Conservation (phyloP, 2,113 vertebrate species). For the Balaenoptera acutorostrata region DNA sequence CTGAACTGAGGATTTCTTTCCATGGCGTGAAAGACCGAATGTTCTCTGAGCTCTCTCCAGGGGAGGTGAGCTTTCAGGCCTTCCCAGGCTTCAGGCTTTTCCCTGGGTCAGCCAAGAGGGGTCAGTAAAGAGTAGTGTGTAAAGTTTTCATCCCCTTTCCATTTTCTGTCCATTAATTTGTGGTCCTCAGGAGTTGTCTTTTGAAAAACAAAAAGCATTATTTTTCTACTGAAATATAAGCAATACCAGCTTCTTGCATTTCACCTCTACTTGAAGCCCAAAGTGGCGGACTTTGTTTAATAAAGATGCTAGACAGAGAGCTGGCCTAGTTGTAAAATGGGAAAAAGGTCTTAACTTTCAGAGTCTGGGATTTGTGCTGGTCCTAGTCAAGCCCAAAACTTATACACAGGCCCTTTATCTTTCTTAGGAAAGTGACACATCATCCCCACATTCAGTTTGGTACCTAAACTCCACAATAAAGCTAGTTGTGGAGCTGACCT, state of each 20-base stretch:
- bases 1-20: constrained; percentile 59
- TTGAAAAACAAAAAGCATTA: background rate
- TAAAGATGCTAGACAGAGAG: background rate
- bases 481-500: background rate
- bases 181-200: background rate
- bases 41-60: constrained; percentile 27
- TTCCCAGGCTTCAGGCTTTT: background rate
- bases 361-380: background rate
- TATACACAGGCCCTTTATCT: background rate
- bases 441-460: background rate
- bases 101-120: constrained; percentile 11
- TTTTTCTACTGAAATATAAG: background rate
- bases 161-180: background rate
- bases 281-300: background rate
- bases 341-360: background rate
- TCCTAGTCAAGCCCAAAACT: background rate
- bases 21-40: background rate
- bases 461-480: background rate
- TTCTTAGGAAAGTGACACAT: background rate
- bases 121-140: constrained; percentile 33
- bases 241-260: background rate
- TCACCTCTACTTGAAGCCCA: background rate
- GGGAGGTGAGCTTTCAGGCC: background rate
- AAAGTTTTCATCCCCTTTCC: background rate
- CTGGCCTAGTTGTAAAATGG: background rate